A percentile compares a stretch with the other conserved stretches of the same genome.
These are phyloP conservation scores for Chromoteleia sp. DNA, from an alignment of 2,888 invertebrate species.

Conservation along the genomic window DNA sequence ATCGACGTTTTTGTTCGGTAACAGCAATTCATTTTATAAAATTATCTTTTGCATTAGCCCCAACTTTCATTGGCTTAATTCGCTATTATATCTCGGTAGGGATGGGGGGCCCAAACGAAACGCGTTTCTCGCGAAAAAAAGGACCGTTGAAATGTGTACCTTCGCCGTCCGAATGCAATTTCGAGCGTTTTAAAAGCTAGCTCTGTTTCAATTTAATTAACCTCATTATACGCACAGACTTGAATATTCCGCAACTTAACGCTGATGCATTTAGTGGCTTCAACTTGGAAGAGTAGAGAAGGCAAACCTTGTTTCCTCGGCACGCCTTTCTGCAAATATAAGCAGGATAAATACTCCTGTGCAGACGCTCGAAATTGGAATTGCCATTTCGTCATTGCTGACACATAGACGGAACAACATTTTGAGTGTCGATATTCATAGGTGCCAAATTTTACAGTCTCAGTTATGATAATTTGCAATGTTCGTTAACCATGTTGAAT, in stretches of 20 bases:
- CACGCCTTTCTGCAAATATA: slow-evolving; percentile 65
- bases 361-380: slow-evolving; percentile 52
- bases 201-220: slow-evolving; percentile 71
- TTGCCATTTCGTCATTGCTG: slow-evolving; percentile 57
- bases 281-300: slow-evolving; percentile 62
- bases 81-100: slow-evolving; percentile 21
- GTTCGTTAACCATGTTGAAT: too few species aligned
- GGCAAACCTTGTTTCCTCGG: slow-evolving; percentile 54
- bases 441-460: not conserved
- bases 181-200: slow-evolving; percentile 66
- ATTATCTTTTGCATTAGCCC: slow-evolving; percentile 19
- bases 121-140: slow-evolving; percentile 41
- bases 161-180: slow-evolving; percentile 53
- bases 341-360: slow-evolving; percentile 58
- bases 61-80: slow-evolving; percentile 44
- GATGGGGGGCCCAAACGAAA: slow-evolving; percentile 9
- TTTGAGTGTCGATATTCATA: slow-evolving; percentile 35
- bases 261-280: slow-evolving; percentile 68
- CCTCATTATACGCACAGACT: slow-evolving; percentile 68
- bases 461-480: too few species aligned
- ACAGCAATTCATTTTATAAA: slow-evolving; percentile 25
- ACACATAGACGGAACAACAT: slow-evolving; percentile 8
- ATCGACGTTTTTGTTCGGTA: not conserved
- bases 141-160: slow-evolving; percentile 47
- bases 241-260: slow-evolving; percentile 67